Percentiles rank a stretch among this genome's conserved stretches.
Conservation (phyloP, 1,140 invertebrate species). For the Hestina assimilis region DNA sequence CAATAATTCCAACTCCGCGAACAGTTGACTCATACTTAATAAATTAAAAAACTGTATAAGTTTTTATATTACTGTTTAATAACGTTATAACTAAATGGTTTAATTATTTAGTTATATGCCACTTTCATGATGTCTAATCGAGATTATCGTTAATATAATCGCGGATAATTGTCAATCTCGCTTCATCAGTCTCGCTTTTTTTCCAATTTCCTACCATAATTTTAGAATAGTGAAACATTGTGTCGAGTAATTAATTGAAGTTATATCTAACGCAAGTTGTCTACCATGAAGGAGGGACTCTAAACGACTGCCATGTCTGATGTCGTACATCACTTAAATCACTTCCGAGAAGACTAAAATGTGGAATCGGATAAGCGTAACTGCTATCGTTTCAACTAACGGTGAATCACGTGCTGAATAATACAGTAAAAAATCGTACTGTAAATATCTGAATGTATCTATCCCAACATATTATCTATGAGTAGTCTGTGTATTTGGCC, state of each 20-base stretch:
- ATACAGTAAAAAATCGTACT: neutral
- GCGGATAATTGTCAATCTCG: no score
- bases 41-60: no score
- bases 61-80: no score
- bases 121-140: neutral
- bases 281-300: neutral
- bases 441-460: no score
- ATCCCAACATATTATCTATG: no score
- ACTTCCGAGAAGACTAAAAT: neutral
- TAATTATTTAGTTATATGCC: no score
- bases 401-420: constrained; percentile 8
- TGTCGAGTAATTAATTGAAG: no score
- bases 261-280: neutral
- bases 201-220: no score
- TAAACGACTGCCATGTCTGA: neutral
- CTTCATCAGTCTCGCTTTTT: no score
- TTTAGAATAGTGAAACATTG: no score
- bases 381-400: constrained; percentile 8
- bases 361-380: constrained; percentile 3
- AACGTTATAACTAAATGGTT: no score
- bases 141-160: neutral
- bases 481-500: no score
- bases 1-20: constrained; percentile 53
- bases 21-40: constrained; percentile 54
- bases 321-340: neutral